Conservation (phyloP, 2,797 vertebrate genomes). For the Heliangelus exortis region DNA sequence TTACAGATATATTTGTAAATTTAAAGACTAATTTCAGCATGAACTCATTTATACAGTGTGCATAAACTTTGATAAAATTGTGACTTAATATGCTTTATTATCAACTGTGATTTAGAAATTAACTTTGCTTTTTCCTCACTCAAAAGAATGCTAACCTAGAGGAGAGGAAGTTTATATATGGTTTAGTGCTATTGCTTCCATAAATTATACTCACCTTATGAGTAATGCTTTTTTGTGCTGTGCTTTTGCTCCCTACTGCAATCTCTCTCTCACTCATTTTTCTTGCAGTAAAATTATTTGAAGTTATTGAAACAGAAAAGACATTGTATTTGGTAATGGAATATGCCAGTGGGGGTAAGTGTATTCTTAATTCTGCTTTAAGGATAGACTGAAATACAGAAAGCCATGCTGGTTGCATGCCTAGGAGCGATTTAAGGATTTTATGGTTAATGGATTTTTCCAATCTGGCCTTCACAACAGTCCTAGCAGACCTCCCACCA, state of each 20-base stretch:
- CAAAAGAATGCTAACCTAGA: slow-evolving; percentile 39
- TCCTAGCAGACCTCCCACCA: background rate
- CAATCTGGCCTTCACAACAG: background rate
- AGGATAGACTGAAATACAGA: background rate
- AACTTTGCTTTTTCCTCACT: background rate
- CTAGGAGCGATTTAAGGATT: background rate
- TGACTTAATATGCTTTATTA: slow-evolving; percentile 44
- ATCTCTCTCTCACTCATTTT: slow-evolving; percentile 63
- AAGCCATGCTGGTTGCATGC: background rate
- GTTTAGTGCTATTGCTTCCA: background rate
- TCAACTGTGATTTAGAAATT: slow-evolving; percentile 6
- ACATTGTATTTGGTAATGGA: slow-evolving; percentile 90
- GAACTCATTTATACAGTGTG: background rate
- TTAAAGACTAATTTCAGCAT: slow-evolving; percentile 60
- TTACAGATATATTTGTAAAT: background rate
- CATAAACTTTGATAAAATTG: slow-evolving; percentile 1
- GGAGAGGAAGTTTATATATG: background rate
- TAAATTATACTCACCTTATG: background rate
- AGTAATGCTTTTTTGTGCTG: background rate
- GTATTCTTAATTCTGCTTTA: slow-evolving; percentile 8
- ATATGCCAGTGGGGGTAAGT: slow-evolving; percentile 89
- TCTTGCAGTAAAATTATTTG: slow-evolving; percentile 88
- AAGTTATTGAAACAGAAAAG: slow-evolving; percentile 91
- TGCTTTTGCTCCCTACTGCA: slow-evolving; percentile 22
- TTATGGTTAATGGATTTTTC: background rate